Base-by-base conservation (phyloP, 2,113 vertebrate genomes). In the Gavia stellata region DNA sequence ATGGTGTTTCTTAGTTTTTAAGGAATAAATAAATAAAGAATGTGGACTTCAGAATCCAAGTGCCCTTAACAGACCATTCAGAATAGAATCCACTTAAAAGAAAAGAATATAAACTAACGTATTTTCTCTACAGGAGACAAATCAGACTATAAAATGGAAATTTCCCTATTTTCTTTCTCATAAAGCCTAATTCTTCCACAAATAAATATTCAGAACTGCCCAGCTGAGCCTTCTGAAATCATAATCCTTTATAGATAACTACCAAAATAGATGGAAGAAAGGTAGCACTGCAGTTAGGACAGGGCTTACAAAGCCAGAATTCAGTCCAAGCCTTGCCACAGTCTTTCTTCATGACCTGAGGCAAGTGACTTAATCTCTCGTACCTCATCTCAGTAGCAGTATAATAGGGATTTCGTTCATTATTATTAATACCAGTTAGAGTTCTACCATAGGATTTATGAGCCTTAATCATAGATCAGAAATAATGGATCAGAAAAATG, bases 161-260 rank as follows among this genome's bases (percentile, higher is more conserved):
- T 72, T 6, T 91, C 21, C 86, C 61, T 44, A 72, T 95, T 95
- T 95, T 84, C 70, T 81, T 83, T 89, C 65, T 94, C 68, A 81
- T 79, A 81, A 94, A 81, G 33, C 47, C 47, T 88, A 59, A 91
- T 95, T 94, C 55, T 93, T 94, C 90, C 56, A 61, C 68, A 94
- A 96, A 92, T 95, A 96, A 96, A 94, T 86, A 96, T 63, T 81
- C 80, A 89, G 83, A 82, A 90, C 44, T 86, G 63, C 52, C 92
- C 77, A 65, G 33, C 83, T 75, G 83, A 92, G 80, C 61, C 83
- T 84, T 65, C 56, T 93, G 88, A 75, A 90, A 91, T 86, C 19
- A 26, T 86, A 92, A 91, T 94, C 77, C 83, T 94, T 78, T 93
- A 83, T 33, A 96, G 95, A 71, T 71, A 94, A 59, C 78, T 75